Evolutionary conservation across 2,113 vertebrate species (phyloP).

Genomic region (Marmota monax): DNA sequence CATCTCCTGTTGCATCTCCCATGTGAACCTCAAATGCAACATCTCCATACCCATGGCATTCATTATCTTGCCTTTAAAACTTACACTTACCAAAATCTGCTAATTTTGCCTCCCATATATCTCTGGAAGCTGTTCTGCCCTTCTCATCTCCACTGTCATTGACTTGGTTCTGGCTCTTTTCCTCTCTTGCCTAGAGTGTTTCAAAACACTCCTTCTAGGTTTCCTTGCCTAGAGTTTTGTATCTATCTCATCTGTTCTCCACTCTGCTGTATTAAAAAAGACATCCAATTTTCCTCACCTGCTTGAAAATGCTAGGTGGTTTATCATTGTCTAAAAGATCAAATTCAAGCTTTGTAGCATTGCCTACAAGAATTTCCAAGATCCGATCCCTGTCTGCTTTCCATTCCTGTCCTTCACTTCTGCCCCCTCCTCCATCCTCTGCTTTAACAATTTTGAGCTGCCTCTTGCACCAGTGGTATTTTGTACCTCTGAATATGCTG

Average conservation of each 20-base stretch:
- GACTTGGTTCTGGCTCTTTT: constrained; percentile 37
- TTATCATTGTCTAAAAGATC: constrained; percentile 29
- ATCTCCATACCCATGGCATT: neutral
- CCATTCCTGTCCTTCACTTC: neutral
- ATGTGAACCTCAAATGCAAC: neutral
- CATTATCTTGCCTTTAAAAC: constrained; percentile 48
- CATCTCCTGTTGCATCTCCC: neutral
- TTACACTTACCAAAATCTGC: neutral
- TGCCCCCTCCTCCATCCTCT: neutral
- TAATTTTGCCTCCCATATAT: neutral
- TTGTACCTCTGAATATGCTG: neutral
- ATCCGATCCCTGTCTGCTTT: neutral
- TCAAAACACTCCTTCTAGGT: neutral
- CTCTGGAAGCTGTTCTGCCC: neutral
- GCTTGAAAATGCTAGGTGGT: constrained; percentile 22
- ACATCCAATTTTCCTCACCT: neutral
- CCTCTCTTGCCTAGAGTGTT: constrained; percentile 27
- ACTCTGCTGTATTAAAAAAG: neutral
- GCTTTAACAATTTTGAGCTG: neutral
- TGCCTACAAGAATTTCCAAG: neutral
- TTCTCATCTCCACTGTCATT: neutral
- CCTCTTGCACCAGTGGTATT: neutral
- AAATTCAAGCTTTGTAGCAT: neutral
- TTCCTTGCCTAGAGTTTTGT: neutral
- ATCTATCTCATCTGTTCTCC: neutral